These are phyloP conservation scores for Dolomedes plantarius DNA, from an alignment of 2,888 invertebrate species.

Conservation along the genomic window DNA sequence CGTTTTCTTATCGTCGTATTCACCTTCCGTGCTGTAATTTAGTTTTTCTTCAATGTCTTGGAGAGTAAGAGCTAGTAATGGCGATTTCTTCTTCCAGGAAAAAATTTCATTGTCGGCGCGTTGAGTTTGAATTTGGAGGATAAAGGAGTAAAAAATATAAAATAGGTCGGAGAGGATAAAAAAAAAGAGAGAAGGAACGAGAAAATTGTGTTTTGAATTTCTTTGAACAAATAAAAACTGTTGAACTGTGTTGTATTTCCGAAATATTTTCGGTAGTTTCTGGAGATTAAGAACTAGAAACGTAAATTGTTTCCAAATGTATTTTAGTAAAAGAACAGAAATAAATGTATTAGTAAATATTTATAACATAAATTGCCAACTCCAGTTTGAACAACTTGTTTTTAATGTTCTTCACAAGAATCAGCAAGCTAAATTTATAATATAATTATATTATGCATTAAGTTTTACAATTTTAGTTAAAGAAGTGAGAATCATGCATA, in stretches of 20 bases:
- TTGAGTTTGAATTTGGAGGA: background rate
- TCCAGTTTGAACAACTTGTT: too few species aligned
- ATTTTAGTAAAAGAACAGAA: too few species aligned
- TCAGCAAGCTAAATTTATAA: too few species aligned
- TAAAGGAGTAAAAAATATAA: background rate
- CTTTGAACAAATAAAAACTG: background rate
- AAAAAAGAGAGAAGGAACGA: background rate
- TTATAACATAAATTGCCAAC: too few species aligned
- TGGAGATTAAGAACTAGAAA: too few species aligned
- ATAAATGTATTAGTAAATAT: too few species aligned
- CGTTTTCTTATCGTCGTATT: background rate
- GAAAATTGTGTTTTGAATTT: constrained; percentile 5
- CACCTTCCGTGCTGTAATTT: background rate
- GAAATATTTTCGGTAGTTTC: too few species aligned
- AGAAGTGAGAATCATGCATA: too few species aligned
- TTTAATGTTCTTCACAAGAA: too few species aligned
- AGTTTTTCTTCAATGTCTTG: background rate
- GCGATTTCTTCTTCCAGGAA: background rate
- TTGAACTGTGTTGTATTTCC: background rate
- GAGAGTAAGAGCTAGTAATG: background rate
- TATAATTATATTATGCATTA: too few species aligned
- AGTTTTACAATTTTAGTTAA: too few species aligned
- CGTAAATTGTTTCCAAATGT: too few species aligned
- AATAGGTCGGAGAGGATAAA: background rate
- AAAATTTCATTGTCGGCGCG: background rate